Conservation (phyloP, 2,113 vertebrate genomes). For the Poeciliopsis prolifica region DNA sequence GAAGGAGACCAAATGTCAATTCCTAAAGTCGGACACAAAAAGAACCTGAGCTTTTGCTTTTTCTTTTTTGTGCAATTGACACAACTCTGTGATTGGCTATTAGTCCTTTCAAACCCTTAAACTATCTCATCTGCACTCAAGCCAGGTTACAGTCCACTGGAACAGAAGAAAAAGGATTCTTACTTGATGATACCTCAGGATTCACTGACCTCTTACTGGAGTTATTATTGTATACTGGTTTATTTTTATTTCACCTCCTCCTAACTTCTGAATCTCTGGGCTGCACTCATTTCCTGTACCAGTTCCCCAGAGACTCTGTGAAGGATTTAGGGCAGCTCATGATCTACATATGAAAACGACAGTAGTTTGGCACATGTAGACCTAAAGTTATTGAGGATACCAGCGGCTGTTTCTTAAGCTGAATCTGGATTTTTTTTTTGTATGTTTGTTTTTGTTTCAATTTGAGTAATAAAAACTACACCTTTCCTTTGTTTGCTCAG, state of each 20-base stretch:
- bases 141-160: constrained; percentile 24
- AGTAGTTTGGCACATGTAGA: constrained; percentile 24
- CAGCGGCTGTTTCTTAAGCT: neutral
- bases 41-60: neutral
- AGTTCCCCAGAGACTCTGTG: constrained; percentile 37
- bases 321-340: constrained; percentile 63
- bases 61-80: neutral
- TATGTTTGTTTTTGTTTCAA: neutral
- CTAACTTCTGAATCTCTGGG: constrained; percentile 35
- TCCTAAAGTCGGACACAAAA: neutral
- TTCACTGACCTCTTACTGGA: constrained; percentile 22
- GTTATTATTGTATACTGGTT: constrained; percentile 20
- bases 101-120: constrained; percentile 25
- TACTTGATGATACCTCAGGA: neutral
- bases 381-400: constrained; percentile 27
- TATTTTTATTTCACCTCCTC: constrained; percentile 48
- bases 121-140: constrained; percentile 1
- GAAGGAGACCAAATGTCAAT: neutral
- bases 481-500: constrained; percentile 51
- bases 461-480: neutral
- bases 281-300: constrained; percentile 38
- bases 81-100: constrained; percentile 37
- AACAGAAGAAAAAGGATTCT: neutral
- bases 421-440: neutral
- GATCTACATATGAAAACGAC: constrained; percentile 55